These are phyloP conservation scores for Parapsyche elsis DNA, from an alignment of 1,140 invertebrate genomes.

Conservation along the genomic window DNA sequence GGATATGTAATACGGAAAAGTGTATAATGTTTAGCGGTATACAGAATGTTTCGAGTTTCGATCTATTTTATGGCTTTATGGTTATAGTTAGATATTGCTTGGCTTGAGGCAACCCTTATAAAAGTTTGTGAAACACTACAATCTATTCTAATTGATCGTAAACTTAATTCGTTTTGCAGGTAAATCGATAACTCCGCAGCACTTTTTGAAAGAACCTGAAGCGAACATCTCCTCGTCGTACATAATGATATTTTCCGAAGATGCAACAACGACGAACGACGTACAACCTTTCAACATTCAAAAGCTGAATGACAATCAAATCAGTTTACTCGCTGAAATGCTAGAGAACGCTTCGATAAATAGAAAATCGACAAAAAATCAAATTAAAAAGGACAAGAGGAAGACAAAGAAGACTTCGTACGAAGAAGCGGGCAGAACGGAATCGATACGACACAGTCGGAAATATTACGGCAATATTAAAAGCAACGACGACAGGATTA, in stretches of 20 bases:
- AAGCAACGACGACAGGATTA: background rate
- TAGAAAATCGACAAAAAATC: conserved; percentile 6
- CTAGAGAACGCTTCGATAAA: conserved; percentile 36
- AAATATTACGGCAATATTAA: conserved; percentile 47
- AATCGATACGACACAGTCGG: conserved; percentile 51
- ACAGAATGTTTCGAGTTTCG: no score
- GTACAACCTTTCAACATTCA: background rate
- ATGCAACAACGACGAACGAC: background rate
- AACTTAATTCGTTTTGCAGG: conserved; percentile 49
- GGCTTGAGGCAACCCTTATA: no score
- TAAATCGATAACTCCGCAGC: conserved; percentile 49
- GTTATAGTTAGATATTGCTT: no score
- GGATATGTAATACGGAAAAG: no score
- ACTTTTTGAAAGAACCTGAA: conserved; percentile 48
- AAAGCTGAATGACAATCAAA: conserved; percentile 33
- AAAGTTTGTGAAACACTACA: no score
- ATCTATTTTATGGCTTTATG: no score
- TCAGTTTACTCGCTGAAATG: conserved; percentile 45
- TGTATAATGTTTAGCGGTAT: no score
- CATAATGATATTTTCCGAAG: conserved; percentile 48
- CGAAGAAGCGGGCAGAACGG: conserved; percentile 37
- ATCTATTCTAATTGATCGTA: no score
- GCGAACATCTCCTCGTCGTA: conserved; percentile 47
- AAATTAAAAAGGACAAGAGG: conserved; percentile 34
- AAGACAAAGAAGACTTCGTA: conserved; percentile 43